Evolutionary conservation across 2,797 vertebrate species (phyloP), one percentile per base, ranked within the genome.

Genomic region (Nothura maculosa): DNA sequence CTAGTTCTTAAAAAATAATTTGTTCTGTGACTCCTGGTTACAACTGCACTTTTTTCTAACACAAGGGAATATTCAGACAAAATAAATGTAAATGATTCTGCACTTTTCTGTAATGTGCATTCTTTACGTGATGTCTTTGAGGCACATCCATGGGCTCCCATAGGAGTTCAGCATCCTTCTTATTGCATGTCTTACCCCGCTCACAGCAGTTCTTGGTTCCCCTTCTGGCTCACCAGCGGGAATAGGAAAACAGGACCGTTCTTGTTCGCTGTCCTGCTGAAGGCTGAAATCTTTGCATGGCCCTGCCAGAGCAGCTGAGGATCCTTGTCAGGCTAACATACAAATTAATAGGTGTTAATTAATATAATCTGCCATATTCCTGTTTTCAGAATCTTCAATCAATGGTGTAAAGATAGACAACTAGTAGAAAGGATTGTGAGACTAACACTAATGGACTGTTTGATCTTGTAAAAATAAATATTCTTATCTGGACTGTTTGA

Each of bases 211-310:
- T 69, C 38, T 78, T 69, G 4, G 11, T 38, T 87, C 36, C 19
- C 40, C 25, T 81, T 62, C 62, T 67, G 48, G 10, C 17, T 10
- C 19, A 40, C 17, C 6, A 68, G 28, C 8, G 8, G 16, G 76
- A 82, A 60, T 47, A 69, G 6, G 21, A 73, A 73, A 45, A 58
- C 40, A 43, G 10, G 27, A 47, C 3, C 0, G 1, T 82, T 90
- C 55, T 77, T 32, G 3, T 36, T 80, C 68, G 70, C 8, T 50
- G 13, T 25, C 82, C 55, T 54, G 30, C 43, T 83, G 62, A 66
- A 92, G 61, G 22, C 27, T 60, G 52, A 74, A 89, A 36, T 28
- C 27, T 36, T 93, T 77, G 30, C 43, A 82, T 52, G 25, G 32
- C 79, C 76, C 45, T 60, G 18, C 36, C 57, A 82, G 47, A 80